Conservation (phyloP, 2,888 invertebrate genomes). For the Agrilus cyanescens region DNA sequence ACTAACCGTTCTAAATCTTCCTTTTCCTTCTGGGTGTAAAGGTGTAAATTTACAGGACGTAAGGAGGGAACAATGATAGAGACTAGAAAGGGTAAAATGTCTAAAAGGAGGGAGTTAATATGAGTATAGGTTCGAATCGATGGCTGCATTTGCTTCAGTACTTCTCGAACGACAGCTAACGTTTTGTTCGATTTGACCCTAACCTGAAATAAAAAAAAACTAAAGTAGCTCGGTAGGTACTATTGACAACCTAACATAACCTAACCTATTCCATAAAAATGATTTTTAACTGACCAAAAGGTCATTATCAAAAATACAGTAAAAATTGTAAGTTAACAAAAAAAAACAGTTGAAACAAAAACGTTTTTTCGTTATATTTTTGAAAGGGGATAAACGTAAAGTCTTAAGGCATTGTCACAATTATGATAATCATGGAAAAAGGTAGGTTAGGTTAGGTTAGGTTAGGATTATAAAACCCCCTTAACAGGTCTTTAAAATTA, state of each 20-base stretch:
- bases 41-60: constrained; percentile 57
- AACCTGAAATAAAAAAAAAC: constrained; percentile 37
- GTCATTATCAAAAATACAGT: no score
- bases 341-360: no score
- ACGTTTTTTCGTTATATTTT: no score
- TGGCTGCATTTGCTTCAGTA: constrained; percentile 53
- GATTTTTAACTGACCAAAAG: no score
- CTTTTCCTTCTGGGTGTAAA: constrained; percentile 64
- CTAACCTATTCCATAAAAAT: background rate
- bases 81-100: constrained; percentile 59
- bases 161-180: constrained; percentile 44
- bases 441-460: no score
- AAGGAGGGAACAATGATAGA: constrained; percentile 62
- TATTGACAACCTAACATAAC: background rate
- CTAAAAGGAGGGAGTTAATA: constrained; percentile 44
- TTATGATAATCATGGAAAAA: no score
- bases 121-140: constrained; percentile 36
- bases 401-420: no score
- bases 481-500: no score
- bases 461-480: no score
- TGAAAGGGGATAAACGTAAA: no score
- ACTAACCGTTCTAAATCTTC: constrained; percentile 58
- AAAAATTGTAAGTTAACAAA: no score
- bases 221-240: background rate
- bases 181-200: constrained; percentile 39